phyloP scores from a whole-genome alignment of 2,113 vertebrate genomes.

The Melanostigma gelatinosum region DNA sequence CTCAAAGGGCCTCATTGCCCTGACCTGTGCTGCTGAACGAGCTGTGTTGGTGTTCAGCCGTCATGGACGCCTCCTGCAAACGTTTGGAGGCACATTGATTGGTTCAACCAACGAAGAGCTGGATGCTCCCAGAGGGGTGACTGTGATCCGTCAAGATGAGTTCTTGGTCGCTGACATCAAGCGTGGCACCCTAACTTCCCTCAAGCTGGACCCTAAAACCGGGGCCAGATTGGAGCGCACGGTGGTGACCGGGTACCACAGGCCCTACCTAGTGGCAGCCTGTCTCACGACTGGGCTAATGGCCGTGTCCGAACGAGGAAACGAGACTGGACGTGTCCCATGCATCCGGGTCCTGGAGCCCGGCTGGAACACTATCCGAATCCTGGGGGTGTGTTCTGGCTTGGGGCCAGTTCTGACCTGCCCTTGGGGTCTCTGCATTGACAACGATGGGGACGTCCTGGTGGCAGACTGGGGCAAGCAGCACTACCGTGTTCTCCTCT shows the following conservation, averaged over 20 bases:
- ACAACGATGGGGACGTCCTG: conserved; percentile 82
- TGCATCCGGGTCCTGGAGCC: conserved; percentile 86
- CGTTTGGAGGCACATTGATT: conserved; percentile 78
- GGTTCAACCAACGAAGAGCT: conserved; percentile 76
- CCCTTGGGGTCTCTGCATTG: conserved; percentile 86
- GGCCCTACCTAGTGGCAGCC: conserved; percentile 84
- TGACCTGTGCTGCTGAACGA: conserved; percentile 82
- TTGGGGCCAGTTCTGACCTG: conserved; percentile 81
- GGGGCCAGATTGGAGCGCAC: conserved; percentile 79
- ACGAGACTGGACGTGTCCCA: conserved; percentile 79
- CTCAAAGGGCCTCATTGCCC: conserved; percentile 82
- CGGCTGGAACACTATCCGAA: conserved; percentile 81
- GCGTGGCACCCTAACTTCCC: conserved; percentile 79
- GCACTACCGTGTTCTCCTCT: conserved; percentile 79
- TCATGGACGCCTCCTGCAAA: conserved; percentile 83
- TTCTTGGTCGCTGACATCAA: conserved; percentile 86
- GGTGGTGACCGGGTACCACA: conserved; percentile 81
- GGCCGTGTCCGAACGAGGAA: conserved; percentile 84
- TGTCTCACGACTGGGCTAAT: conserved; percentile 80
- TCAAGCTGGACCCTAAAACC: conserved; percentile 80
- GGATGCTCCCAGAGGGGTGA: conserved; percentile 84
- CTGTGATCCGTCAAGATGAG: conserved; percentile 77
- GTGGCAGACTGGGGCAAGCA: conserved; percentile 85
- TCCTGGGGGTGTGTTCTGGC: conserved; percentile 82
- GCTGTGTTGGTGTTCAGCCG: conserved; percentile 84